Evolutionary conservation across 2,888 invertebrate genomes (phyloP).

Genomic region (Sepioteuthis lessoniana): DNA sequence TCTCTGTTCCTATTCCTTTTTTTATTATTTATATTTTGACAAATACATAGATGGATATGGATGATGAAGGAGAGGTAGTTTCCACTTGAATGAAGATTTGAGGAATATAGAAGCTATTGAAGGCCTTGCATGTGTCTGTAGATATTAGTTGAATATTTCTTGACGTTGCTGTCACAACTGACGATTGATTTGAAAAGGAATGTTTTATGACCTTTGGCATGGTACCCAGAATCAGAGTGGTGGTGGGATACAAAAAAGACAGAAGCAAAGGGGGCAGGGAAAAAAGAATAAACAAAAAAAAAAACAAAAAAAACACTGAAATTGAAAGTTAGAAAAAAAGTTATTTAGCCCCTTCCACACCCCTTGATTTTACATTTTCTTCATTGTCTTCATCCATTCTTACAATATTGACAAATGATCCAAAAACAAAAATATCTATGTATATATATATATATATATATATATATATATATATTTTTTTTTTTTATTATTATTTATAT

Average conservation of each 20-base stretch:
- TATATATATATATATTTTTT: too few relatives aligned
- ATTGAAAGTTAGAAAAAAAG: not conserved
- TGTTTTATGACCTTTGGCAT: conserved; percentile 23
- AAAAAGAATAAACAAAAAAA: too few relatives aligned
- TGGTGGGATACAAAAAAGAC: not conserved
- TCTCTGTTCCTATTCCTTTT: too few relatives aligned
- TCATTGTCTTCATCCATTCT: conserved; percentile 4
- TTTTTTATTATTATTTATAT: too few relatives aligned
- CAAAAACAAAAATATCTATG: not conserved
- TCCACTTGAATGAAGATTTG: not conserved
- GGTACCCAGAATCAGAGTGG: not conserved
- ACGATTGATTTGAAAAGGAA: not conserved
- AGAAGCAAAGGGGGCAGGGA: not conserved
- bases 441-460: not conserved
- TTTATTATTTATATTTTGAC: not conserved
- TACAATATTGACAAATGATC: conserved; percentile 23
- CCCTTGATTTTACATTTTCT: not conserved
- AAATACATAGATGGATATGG: not conserved
- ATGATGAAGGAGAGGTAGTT: not conserved
- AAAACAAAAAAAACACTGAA: not conserved
- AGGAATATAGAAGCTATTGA: not conserved
- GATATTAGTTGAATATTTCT: conserved; percentile 4
- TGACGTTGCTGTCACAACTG: conserved; percentile 20
- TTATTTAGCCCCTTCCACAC: not conserved
- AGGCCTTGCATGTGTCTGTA: not conserved